Conservation (phyloP, 2,888 invertebrate genomes). For the Leucophora obtusa region DNA sequence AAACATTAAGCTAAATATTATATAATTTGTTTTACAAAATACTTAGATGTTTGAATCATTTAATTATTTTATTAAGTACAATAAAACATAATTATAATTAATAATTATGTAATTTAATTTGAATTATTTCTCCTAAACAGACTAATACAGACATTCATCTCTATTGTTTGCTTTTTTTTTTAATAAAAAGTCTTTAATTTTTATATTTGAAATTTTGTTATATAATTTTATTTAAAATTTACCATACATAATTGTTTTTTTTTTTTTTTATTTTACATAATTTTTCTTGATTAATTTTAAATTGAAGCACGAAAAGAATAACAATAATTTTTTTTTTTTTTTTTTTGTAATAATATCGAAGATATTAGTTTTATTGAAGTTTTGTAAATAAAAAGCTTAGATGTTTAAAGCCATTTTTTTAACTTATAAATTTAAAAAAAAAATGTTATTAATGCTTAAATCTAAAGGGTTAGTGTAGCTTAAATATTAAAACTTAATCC, state of each 20-base stretch:
- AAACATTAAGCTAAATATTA: not conserved
- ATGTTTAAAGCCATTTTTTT: slow-evolving; percentile 23
- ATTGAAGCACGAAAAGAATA: no score
- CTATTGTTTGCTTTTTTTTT: not conserved
- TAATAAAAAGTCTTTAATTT: not conserved
- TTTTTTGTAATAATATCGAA: not conserved
- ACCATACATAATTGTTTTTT: not conserved
- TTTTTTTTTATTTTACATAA: not conserved
- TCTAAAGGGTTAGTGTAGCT: slow-evolving; percentile 34
- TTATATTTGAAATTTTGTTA: not conserved
- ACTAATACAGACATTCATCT: slow-evolving; percentile 21
- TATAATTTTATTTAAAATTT: not conserved
- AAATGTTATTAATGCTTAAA: slow-evolving; percentile 33
- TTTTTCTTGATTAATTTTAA: not conserved
- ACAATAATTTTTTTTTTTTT: not conserved
- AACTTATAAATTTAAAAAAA: slow-evolving; percentile 31
- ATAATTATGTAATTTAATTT: not conserved
- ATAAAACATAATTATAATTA: not conserved
- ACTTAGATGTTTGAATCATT: not conserved
- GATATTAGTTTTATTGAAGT: slow-evolving; percentile 37
- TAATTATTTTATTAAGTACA: not conserved
- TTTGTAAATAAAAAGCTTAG: slow-evolving; percentile 27
- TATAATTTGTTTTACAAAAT: not conserved
- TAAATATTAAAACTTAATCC: slow-evolving; percentile 50
- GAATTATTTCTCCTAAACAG: slow-evolving; percentile 25